These are phyloP conservation scores for Falco peregrinus DNA, from an alignment of 2,797 vertebrate species.

Conservation along the genomic window DNA sequence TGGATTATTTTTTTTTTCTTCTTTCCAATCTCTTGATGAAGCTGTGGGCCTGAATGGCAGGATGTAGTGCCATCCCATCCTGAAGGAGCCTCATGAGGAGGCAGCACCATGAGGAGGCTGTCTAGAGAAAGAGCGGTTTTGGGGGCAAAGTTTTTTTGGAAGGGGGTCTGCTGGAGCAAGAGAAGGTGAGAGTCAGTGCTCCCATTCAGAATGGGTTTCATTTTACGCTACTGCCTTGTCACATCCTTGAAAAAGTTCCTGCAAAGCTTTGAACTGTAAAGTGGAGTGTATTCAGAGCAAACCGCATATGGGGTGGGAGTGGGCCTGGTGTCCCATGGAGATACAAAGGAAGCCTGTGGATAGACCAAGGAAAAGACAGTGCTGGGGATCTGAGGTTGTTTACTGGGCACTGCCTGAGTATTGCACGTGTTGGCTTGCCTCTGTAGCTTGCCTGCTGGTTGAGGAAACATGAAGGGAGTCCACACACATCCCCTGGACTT, in stretches of 20 bases:
- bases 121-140: neutral
- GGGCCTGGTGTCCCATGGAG: neutral
- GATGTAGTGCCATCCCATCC: neutral
- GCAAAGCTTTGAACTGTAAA: neutral
- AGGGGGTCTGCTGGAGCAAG: neutral
- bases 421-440: neutral
- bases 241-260: neutral
- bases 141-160: neutral
- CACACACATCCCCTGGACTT: neutral
- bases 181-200: neutral
- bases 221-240: neutral
- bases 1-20: neutral
- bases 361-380: neutral
- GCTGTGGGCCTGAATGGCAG: neutral
- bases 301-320: neutral
- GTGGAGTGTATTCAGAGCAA: neutral
- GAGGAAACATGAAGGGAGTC: neutral
- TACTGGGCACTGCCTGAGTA: neutral
- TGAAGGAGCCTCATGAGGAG: neutral
- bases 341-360: neutral
- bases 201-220: neutral
- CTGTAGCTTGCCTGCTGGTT: neutral
- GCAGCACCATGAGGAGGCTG: neutral
- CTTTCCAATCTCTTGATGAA: neutral
- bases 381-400: neutral